Evolutionary conservation across 2,113 vertebrate species (phyloP), one percentile per base, ranked within the genome.

Genomic region (Sinocyclocheilus anshuiensis): DNA sequence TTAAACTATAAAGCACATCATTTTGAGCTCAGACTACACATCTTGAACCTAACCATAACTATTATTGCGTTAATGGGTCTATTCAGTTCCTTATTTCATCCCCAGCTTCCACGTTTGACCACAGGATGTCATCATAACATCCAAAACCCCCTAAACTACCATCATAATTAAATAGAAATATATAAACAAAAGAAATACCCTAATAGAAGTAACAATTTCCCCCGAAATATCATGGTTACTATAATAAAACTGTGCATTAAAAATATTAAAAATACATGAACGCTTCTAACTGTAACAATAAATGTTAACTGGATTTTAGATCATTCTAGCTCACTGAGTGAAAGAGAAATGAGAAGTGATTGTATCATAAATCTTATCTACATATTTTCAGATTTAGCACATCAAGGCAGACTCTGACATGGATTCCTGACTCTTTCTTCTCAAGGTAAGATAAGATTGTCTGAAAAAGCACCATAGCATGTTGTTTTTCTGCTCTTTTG

Each of bases 371-470:
- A 75, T 45, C 12, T 42, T 7, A n/a, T 57, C 22, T 74, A 16
- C 3, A 65, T 57, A 26, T 2, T 72, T 90, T 16, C 88, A 99
- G 98, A 89, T 99, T 99, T 93, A 98, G 98, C 94, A 99, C 98
- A 84, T 99, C 98, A 89, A 96, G 98, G 89, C 98, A 99, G 93
- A 99, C 98, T 67, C 95, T 99, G 26, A 99, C 96, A 95, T 99
- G 98, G 98, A 97, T 99, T 94, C 98, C 98, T 89, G 98, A 99
- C 93, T 99, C 98, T 6, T 99, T 99, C 94, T 99, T 99, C 94
- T 99, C 98, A 88, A 99, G 98, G 98, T 99, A 95, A 91, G 59
- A 77, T 33, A 53, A 39, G 59, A 39, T 50, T 22, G 69, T 63
- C 4, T 24, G 55, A 82, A 89, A 86, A 86, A 80, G 77, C 50